Evolutionary conservation across 2,797 vertebrate species (phyloP).

Genomic region (Tarsius wallacei): DNA sequence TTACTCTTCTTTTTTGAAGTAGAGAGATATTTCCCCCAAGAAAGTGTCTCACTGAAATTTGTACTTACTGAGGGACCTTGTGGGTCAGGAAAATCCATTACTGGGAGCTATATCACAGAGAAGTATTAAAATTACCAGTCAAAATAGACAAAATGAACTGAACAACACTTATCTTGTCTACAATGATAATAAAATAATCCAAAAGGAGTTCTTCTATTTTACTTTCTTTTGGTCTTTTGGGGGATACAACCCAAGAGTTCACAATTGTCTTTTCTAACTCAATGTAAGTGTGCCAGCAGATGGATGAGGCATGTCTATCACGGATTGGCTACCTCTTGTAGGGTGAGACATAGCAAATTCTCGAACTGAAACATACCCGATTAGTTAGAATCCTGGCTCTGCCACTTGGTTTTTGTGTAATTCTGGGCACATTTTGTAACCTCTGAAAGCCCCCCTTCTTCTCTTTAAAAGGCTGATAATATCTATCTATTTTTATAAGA

Average conservation of each 20-base stretch:
- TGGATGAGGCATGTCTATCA: neutral
- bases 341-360: neutral
- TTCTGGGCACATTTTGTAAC: neutral
- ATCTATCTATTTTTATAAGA: neutral
- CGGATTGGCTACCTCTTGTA: neutral
- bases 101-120: constrained; percentile 62
- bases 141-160: constrained; percentile 39
- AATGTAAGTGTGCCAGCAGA: neutral
- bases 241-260: neutral
- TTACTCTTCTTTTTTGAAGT: constrained; percentile 24
- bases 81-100: constrained; percentile 66
- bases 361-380: neutral
- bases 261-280: neutral
- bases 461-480: neutral
- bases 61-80: constrained; percentile 73
- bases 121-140: constrained; percentile 70
- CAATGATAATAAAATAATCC: neutral
- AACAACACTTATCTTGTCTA: neutral
- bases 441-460: neutral
- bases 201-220: neutral
- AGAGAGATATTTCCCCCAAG: neutral
- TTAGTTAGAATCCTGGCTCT: constrained; percentile 32
- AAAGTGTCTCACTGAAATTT: constrained; percentile 52
- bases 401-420: constrained; percentile 39
- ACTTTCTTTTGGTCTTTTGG: constrained; percentile 32